These are phyloP conservation scores for Rhabdomys dilectus DNA, from an alignment of 2,113 vertebrate genomes.

Conservation along the genomic window DNA sequence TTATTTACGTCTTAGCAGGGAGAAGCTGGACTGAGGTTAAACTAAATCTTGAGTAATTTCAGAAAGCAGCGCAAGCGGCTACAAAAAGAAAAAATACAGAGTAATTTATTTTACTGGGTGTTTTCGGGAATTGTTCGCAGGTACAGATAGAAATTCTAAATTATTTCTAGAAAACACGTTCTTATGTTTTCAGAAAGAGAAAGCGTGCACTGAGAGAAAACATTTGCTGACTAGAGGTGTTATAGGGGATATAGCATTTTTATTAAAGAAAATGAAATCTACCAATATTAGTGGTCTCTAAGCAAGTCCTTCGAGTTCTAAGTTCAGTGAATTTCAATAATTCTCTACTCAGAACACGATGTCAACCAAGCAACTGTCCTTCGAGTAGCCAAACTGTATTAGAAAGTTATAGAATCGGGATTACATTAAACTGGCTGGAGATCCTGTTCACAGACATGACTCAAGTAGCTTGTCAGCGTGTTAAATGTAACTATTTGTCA, in stretches of 20 bases:
- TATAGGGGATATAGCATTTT: background rate
- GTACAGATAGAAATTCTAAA: background rate
- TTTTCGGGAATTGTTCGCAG: background rate
- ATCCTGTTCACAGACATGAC: background rate
- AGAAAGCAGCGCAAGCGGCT: background rate
- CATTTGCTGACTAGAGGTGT: background rate
- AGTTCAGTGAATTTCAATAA: background rate
- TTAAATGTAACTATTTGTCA: conserved; percentile 51
- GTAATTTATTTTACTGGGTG: background rate
- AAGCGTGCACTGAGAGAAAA: background rate
- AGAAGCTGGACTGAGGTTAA: conserved; percentile 4
- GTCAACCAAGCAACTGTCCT: background rate
- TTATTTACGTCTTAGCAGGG: background rate
- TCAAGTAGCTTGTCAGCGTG: background rate
- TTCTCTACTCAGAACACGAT: background rate
- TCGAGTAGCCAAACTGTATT: background rate
- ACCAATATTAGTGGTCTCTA: background rate
- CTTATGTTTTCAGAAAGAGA: conserved; percentile 1
- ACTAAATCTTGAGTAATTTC: conserved; percentile 42
- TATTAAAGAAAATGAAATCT: conserved; percentile 16
- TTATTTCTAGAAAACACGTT: background rate
- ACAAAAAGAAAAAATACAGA: background rate
- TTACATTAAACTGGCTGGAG: background rate
- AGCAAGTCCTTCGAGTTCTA: background rate
- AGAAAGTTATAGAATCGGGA: conserved; percentile 50